Percentiles rank a stretch among this genome's conserved stretches.
Evolutionary conservation across 2,797 vertebrate species (phyloP).

Genomic region (Danio choprae): DNA sequence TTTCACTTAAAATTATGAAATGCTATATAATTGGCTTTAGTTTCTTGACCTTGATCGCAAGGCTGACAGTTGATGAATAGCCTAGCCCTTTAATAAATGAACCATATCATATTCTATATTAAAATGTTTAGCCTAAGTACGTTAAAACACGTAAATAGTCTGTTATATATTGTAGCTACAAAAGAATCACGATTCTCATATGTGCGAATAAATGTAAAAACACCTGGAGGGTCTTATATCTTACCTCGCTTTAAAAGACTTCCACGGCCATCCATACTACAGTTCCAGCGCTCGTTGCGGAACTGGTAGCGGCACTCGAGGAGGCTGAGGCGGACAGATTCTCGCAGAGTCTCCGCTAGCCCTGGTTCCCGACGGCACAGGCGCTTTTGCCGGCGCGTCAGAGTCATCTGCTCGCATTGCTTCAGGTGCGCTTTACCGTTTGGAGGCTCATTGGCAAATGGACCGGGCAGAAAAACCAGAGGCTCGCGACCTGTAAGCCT

Average conservation of each 20-base stretch:
- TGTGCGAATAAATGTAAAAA: not conserved
- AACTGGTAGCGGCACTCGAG: conserved; percentile 96
- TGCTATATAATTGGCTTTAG: not conserved
- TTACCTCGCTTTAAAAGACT: conserved; percentile 94
- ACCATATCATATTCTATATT: not conserved
- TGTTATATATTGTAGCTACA: too few species aligned
- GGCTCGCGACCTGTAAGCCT: conserved; percentile 93
- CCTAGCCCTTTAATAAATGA: not conserved
- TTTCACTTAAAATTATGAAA: not conserved
- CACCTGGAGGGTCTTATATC: not conserved
- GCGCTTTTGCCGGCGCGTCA: conserved; percentile 90
- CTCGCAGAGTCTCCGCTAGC: conserved; percentile 91
- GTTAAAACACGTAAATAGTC: too few species aligned
- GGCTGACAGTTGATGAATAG: not conserved
- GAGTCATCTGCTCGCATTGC: conserved; percentile 93
- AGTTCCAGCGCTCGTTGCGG: conserved; percentile 97
- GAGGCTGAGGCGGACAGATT: conserved; percentile 90
- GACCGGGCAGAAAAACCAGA: conserved; percentile 85
- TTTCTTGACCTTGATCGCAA: conserved; percentile 10
- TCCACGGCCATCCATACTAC: conserved; percentile 92
- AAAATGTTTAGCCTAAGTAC: too few species aligned
- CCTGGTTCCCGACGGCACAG: conserved; percentile 93
- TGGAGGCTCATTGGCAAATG: conserved; percentile 74
- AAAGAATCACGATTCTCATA: not conserved
- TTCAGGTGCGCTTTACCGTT: conserved; percentile 86